Conservation (phyloP, 2,888 invertebrate species). For the Lasioglossum figueresi region DNA sequence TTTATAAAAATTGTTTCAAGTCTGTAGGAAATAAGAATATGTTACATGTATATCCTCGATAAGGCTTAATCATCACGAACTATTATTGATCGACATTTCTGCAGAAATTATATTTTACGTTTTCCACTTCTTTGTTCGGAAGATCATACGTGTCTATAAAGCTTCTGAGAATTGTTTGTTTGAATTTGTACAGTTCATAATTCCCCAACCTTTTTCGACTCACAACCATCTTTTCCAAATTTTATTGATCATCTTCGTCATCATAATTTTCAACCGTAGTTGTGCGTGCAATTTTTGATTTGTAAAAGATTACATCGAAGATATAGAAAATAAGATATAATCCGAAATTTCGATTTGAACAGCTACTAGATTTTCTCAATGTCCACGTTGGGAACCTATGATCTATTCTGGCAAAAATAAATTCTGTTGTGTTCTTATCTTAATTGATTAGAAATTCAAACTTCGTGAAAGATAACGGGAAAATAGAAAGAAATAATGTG, state of each 20-base stretch:
- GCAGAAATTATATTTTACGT: constrained; percentile 27
- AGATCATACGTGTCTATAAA: background rate
- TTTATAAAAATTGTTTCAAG: constrained; percentile 2
- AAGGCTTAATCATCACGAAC: constrained; percentile 8
- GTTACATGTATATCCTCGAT: constrained; percentile 21
- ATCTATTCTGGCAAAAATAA: constrained; percentile 5
- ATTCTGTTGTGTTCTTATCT: background rate
- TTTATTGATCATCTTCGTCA: background rate
- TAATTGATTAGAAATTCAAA: background rate
- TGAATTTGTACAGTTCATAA: background rate
- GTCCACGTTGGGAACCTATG: background rate
- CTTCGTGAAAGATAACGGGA: background rate
- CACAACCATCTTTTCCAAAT: background rate
- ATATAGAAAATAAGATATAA: background rate
- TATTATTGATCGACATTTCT: background rate
- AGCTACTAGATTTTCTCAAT: background rate
- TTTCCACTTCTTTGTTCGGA: background rate
- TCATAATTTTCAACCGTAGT: background rate
- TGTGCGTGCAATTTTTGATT: background rate
- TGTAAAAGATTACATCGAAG: background rate
- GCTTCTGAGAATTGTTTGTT: background rate
- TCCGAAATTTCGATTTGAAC: background rate
- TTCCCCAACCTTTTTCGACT: background rate
- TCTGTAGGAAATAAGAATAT: constrained; percentile 1
- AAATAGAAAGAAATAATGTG: constrained; percentile 6